A percentile compares a stretch with the other conserved stretches of the same genome.
phyloP scores from a whole-genome alignment of 2,888 invertebrate genomes.

The Cotesia congregata region DNA sequence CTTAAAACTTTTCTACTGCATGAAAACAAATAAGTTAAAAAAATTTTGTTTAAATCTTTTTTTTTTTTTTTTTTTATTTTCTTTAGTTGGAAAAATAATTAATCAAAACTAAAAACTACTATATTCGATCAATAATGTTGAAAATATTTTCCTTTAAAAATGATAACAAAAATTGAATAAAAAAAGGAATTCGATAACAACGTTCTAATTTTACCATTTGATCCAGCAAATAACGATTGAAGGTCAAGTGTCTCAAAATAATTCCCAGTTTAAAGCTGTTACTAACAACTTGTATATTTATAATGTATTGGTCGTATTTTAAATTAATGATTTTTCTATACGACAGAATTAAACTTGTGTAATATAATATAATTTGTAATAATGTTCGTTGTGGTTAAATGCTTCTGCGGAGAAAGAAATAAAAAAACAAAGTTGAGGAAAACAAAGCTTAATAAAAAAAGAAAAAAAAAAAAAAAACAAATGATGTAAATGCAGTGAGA shows the following conservation, averaged over 20 bases:
- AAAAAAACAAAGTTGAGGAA: background rate
- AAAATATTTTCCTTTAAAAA: background rate
- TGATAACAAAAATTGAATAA: background rate
- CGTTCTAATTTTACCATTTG: slow-evolving; percentile 23
- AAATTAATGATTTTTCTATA: slow-evolving; percentile 15
- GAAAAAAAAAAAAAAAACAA: background rate
- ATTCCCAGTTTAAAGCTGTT: background rate
- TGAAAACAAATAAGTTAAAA: too few relatives aligned
- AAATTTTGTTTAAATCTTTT: too few relatives aligned
- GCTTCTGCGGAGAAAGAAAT: too few relatives aligned
- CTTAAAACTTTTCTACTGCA: too few relatives aligned
- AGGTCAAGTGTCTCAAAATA: slow-evolving; percentile 35
- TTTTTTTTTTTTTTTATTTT: too few relatives aligned
- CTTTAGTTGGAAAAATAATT: too few relatives aligned
- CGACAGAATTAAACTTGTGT: background rate
- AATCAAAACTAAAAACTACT: too few relatives aligned
- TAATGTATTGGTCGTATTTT: slow-evolving; percentile 14
- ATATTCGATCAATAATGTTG: too few relatives aligned
- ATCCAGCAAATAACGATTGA: slow-evolving; percentile 27
- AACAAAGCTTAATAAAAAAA: too few relatives aligned
- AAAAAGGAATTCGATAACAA: slow-evolving; percentile 10
- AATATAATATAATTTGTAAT: background rate
- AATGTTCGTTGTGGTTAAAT: background rate
- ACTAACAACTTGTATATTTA: slow-evolving; percentile 8
- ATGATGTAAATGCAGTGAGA: background rate